Evolutionary conservation across 2,888 invertebrate species (phyloP), one percentile per base, ranked within the genome.

Genomic region (Mythimna lalbum): DNA sequence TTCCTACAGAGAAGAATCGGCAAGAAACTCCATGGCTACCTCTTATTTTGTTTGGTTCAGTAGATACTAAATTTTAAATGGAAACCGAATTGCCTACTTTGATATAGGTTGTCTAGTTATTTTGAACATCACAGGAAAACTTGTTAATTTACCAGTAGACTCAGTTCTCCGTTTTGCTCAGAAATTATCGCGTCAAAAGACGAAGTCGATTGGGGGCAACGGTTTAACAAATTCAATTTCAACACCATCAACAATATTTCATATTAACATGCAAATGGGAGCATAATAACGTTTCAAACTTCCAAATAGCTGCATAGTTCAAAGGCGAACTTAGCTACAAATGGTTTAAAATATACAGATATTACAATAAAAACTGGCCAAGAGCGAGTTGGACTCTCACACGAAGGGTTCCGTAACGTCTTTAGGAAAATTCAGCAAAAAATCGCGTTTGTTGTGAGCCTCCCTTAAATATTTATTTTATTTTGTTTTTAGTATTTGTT

Each of bases 261-360:
- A 69, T 69, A 73, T 70, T 68, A 78, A 73, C 64, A 74, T 85
- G 61, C 63, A 74, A 80, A 83, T 81, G 47, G 60, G 55, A 61
- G 17, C 49, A 71, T 74, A 72, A 86, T 83, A 85, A 81, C 77
- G 73, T 84, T 85, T 68, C 49, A 72, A 83, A 86, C 78, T 87
- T 72, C 73, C 71, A 80, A 84, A 86, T 80, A 78, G 74, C 81
- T 83, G 78, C 84, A 86, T 87, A 84, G 84, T 84, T 87, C 82
- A 85, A 82, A 85, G 81, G 72, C 71, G 65, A 73, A 80, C 62
- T 81, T 80, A 47, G 70, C 63, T 64, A 63, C 50, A 61, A 77
- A 80, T 78, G 73, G 71, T 74, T 83, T 71, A 67, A 71, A 73
- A 66, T 75, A 14, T 14, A 74, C 67, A 76, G 69, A 70, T 83